Percentiles rank a stretch among this genome's conserved stretches.
Evolutionary conservation across 2,113 vertebrate species (phyloP).

Genomic region (Dasyprocta punctata): DNA sequence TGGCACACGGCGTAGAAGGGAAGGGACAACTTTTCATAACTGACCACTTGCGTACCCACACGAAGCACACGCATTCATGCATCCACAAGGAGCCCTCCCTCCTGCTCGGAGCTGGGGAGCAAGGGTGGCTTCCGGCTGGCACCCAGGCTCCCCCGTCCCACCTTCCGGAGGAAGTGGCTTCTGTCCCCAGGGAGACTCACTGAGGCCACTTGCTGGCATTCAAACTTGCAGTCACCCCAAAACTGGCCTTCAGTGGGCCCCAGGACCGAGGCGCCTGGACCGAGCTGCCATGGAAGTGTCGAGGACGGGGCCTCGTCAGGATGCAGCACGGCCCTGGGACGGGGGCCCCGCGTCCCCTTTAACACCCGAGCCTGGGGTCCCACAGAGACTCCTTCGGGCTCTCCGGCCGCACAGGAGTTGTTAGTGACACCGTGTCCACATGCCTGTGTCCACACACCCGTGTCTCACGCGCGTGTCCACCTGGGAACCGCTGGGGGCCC

Average conservation of each 20-base stretch:
- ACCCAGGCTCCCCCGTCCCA: background rate
- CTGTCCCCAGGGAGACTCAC: background rate
- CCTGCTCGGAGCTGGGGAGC: background rate
- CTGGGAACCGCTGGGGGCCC: background rate
- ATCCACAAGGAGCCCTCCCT: accelerated
- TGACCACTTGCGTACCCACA: background rate
- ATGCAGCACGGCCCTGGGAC: too few species aligned
- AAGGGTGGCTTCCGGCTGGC: accelerated
- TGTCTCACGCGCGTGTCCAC: too few species aligned
- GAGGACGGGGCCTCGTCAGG: accelerated
- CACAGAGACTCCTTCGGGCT: accelerated
- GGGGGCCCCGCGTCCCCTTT: too few species aligned
- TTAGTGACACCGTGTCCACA: background rate
- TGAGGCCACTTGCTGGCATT: background rate
- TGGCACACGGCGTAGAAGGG: too few species aligned
- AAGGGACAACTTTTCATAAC: too few species aligned
- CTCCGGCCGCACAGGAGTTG: too few species aligned
- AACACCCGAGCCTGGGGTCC: background rate
- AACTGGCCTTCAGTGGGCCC: background rate
- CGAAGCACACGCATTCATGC: accelerated
- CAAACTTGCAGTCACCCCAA: background rate
- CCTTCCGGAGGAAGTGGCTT: background rate
- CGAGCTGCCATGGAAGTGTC: background rate
- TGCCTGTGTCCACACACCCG: too few species aligned
- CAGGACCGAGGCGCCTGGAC: background rate